phyloP scores from a whole-genome alignment of 2,113 vertebrate genomes.

The Rhea americana region DNA sequence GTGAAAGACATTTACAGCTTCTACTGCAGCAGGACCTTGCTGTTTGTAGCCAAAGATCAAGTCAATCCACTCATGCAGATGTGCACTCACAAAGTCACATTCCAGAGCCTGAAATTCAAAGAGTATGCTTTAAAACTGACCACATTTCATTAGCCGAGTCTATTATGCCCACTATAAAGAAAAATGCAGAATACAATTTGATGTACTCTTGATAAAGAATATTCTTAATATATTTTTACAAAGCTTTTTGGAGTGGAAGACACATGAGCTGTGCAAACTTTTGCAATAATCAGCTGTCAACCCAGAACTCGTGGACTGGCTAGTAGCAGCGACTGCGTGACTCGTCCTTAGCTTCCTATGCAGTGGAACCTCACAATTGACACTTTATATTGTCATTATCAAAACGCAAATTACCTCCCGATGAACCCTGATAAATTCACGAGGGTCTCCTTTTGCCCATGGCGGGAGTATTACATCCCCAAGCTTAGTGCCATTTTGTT shows the following conservation, averaged over 20 bases:
- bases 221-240: neutral
- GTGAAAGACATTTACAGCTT: constrained; percentile 98
- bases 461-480: constrained; percentile 94
- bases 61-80: constrained; percentile 98
- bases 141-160: accelerated
- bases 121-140: neutral
- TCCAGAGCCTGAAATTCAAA: constrained; percentile 88
- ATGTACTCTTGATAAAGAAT: neutral
- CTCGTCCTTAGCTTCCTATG: accelerated
- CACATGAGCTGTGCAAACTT: neutral
- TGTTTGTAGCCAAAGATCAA: constrained; percentile 98
- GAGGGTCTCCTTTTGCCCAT: constrained; percentile 97
- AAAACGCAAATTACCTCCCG: constrained; percentile 82
- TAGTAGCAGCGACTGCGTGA: neutral
- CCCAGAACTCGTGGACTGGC: neutral
- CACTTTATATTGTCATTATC: neutral
- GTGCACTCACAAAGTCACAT: constrained; percentile 96
- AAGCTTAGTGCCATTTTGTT: constrained; percentile 96
- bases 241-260: neutral
- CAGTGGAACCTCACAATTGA: neutral
- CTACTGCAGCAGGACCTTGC: constrained; percentile 94
- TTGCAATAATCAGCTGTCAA: neutral
- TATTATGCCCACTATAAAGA: constrained; percentile 40
- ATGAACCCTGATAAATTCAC: constrained; percentile 97
- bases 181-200: neutral